Evolutionary conservation across 2,113 vertebrate species (phyloP), one percentile per base, ranked within the genome.

Genomic region (Oryzias celebensis): DNA sequence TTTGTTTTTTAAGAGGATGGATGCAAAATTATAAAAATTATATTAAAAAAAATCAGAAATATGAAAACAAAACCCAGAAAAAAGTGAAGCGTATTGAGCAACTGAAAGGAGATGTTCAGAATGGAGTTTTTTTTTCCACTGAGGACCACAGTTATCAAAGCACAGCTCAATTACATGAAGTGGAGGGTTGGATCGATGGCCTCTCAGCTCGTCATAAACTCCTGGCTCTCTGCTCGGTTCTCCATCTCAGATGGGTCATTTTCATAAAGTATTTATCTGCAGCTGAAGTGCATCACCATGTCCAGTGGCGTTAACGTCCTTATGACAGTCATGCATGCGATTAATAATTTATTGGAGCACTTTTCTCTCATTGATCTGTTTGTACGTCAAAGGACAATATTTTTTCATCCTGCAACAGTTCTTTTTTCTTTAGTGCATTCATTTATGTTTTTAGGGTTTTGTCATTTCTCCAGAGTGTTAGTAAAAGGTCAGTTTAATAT

Each of bases 221-320:
- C 41, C 56, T 6, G 3, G 51, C 68, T 49, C 68, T 72, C 60
- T 58, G 69, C 61, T 58, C 24, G 1, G 24, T 58, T 61, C 57
- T 65, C 56, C 58, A 59, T 65, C 78, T 80, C 67, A 56, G 70
- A 84, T 81, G 74, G 76, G 77, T 85, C 65, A 84, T 90, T 91
- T 90, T 89, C 88, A 89, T 91, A 82, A 92, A 91, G 86, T 89
- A 91, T 90, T 90, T 62, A 91, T 88, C 68, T 69, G 52, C 52
- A 63, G 74, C 80, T 86, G 73, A 58, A 79, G 72, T 86, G 71
- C 66, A 62, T 58, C 65, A 48, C 65, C 54, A 41, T 71, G 76
- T 79, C 82, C 73, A 67, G 63, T 43, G 28, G 50, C 78, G 62
- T 75, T 83, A 57, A 69, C 59, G 78, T 75, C 64, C 62, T 86